These are phyloP conservation scores for Chrysaora quinquecirrha DNA, from an alignment of 30 jellyfish, hydroid and myxozoan species.

Conservation along the genomic window DNA sequence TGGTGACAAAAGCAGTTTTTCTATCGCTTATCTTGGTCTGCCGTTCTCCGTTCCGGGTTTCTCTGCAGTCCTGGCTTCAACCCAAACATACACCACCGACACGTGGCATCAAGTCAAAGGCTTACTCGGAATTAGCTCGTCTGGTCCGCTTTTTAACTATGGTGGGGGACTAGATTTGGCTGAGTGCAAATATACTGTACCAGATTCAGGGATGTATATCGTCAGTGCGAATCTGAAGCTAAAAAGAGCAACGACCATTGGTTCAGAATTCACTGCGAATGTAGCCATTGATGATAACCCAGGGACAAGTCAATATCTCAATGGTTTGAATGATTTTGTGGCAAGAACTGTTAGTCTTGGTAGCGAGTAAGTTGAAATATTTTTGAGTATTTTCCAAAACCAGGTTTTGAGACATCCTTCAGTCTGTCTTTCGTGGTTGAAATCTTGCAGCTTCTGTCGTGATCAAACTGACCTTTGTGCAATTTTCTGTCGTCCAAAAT, in stretches of 20 bases:
- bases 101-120: constrained; percentile 74
- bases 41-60: constrained; percentile 75
- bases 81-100: constrained; percentile 19
- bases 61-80: constrained; percentile 67
- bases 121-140: constrained; percentile 16
- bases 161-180: constrained; percentile 80
- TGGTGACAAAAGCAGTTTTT: constrained; percentile 67
- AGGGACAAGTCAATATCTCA: constrained; percentile 29
- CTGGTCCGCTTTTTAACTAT: constrained; percentile 56
- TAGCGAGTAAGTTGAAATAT: constrained; percentile 52
- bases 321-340: constrained; percentile 83
- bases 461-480: no score
- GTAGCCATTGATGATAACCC: constrained; percentile 82
- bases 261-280: constrained; percentile 66
- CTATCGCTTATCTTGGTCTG: constrained; percentile 72
- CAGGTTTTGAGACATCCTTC: no score
- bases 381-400: no score
- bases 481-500: no score
- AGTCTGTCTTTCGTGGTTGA: no score
- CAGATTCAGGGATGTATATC: constrained; percentile 74
- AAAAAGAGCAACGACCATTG: constrained; percentile 65
- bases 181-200: constrained; percentile 67
- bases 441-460: no score
- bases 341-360: constrained; percentile 49
- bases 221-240: constrained; percentile 78